Conservation (phyloP, 1,140 invertebrate genomes). For the Bombyx mandarina region DNA sequence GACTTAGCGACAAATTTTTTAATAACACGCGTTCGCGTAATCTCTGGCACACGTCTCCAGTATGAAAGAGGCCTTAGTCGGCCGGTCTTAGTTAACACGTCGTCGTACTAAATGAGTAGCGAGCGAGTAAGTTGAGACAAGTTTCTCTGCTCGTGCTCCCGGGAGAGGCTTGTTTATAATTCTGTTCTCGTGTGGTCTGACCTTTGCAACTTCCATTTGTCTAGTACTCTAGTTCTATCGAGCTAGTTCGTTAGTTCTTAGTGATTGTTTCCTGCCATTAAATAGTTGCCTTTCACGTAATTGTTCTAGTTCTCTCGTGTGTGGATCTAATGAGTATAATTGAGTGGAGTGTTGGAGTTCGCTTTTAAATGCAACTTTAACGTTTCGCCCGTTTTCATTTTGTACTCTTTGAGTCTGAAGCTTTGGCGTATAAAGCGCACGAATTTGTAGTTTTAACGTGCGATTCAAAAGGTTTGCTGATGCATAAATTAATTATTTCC, state of each 20-base stretch:
- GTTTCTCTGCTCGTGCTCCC: constrained; percentile 6
- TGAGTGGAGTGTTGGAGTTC: background rate
- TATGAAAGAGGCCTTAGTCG: background rate
- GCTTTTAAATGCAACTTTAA: no score
- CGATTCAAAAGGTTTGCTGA: background rate
- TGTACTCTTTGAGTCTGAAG: no score
- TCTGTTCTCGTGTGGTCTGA: constrained; percentile 12
- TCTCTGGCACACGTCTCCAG: no score
- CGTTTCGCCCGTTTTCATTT: no score
- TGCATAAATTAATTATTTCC: no score
- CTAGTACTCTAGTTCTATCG: constrained; percentile 15
- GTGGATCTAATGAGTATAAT: constrained; percentile 2
- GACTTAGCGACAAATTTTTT: no score
- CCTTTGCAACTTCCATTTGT: constrained; percentile 21
- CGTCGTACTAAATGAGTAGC: constrained; percentile 5
- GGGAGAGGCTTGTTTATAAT: constrained; percentile 14
- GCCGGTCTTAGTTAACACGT: constrained; percentile 11
- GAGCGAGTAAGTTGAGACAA: constrained; percentile 8
- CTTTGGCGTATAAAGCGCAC: no score
- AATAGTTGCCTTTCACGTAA: constrained; percentile 9
- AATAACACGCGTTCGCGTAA: no score
- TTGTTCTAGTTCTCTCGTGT: background rate
- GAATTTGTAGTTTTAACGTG: background rate
- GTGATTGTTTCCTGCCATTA: constrained; percentile 14
- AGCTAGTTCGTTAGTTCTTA: constrained; percentile 11